These are phyloP conservation scores for Anorthoa munda DNA, from an alignment of 2,888 invertebrate species.

Conservation along the genomic window DNA sequence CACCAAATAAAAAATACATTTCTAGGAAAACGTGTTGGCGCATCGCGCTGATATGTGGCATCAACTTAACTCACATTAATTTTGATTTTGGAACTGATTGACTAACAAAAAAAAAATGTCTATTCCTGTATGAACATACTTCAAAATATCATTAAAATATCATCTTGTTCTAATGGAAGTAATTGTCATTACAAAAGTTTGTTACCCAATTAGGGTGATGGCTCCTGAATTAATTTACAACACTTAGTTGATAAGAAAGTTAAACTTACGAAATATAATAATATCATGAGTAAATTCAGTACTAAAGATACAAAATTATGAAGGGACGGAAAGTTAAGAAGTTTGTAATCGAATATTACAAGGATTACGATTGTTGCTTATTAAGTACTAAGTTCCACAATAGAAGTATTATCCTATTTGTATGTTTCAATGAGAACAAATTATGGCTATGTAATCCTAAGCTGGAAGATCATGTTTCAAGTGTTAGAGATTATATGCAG, in stretches of 20 bases:
- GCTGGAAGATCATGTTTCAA: constrained; percentile 32
- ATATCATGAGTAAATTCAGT: constrained; percentile 15
- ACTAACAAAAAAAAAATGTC: too few species aligned
- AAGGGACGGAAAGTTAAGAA: background rate
- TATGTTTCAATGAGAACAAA: constrained; percentile 27
- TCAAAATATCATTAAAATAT: background rate
- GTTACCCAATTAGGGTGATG: background rate
- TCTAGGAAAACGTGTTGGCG: too few species aligned
- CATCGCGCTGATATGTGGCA: too few species aligned
- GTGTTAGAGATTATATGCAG: constrained; percentile 15
- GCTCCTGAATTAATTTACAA: constrained; percentile 8
- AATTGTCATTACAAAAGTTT: constrained; percentile 7
- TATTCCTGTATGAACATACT: background rate
- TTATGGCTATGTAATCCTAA: constrained; percentile 35
- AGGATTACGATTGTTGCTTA: background rate
- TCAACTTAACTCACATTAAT: background rate
- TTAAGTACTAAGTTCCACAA: constrained; percentile 22
- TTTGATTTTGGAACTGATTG: background rate
- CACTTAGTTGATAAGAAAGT: constrained; percentile 32
- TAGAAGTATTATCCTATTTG: constrained; percentile 15
- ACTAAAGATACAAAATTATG: constrained; percentile 30
- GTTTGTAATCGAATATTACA: constrained; percentile 23
- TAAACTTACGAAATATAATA: constrained; percentile 11
- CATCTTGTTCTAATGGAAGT: background rate
- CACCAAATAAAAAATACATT: too few species aligned